Base-by-base conservation (phyloP, 2,888 invertebrate genomes). In the Syritta pipiens region DNA sequence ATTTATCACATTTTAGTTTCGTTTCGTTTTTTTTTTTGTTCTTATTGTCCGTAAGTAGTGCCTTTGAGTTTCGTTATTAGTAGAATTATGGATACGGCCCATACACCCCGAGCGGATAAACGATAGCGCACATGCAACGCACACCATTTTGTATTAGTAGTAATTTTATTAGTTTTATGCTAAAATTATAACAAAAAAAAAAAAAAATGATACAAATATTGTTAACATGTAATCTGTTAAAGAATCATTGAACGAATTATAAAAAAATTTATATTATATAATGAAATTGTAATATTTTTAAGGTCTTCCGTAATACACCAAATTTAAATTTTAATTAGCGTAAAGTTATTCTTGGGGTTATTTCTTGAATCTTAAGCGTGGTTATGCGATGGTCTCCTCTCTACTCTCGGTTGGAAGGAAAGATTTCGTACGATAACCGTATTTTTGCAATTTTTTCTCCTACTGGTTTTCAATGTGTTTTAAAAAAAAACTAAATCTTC, bases 251-350 rank as follows among this genome's bases (percentile, higher is more conserved):
- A 77, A 77, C 65, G 71, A 77, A 77, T 67, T 49, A 77, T 75
- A 60, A 60, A 75, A 71, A 49, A 71, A 72, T 72, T 65, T 67
- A 72, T 77, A 72, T 72, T 71, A 77, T 77, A 72, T 60, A 72
- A 67, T 48, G 48, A 77, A 71, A 67, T 60, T 77, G 71, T 77
- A 77, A 69, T 69, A 69, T 59, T 69, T 60, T 69, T 69, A 69
- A 69, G 69, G 77, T 77, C 77, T 77, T 77, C 77, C 77, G 77
- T 77, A 77, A 77, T 72, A 77, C 77, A 77, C 77, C 72, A 77
- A 77, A 77, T 77, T 71, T 63, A 71, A 71, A 69, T 44, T 69
- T 69, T 28, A 59, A 48, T 10, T 35, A n/a, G 26, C n/a, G 5
- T 4, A 7, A 40, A 10, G 4, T n/a, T 44, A 4, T 44, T 17